Evolutionary conservation across 1,140 invertebrate species (phyloP).

Genomic region (Ceratina japonica): DNA sequence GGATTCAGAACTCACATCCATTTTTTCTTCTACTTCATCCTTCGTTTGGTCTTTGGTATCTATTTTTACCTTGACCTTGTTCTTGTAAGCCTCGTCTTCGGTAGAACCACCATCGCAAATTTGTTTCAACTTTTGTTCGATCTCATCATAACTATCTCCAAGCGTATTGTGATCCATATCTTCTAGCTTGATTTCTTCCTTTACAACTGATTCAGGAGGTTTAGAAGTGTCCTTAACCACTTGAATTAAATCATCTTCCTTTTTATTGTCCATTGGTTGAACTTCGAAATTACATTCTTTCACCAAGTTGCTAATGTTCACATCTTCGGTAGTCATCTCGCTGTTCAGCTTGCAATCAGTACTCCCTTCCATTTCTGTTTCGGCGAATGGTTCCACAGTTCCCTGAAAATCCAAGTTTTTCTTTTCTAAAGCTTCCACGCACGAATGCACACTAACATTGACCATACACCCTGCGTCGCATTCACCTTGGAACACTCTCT

Average conservation of each 20-base stretch:
- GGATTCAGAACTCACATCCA: neutral
- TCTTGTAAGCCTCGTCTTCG: slow-evolving; percentile 54
- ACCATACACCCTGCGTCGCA: slow-evolving; percentile 65
- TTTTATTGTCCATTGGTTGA: slow-evolving; percentile 25
- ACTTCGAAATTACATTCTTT: slow-evolving; percentile 36
- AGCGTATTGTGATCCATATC: slow-evolving; percentile 40
- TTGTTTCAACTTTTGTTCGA: slow-evolving; percentile 69
- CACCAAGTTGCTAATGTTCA: slow-evolving; percentile 41
- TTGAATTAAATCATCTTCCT: neutral
- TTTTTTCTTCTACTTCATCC: slow-evolving; percentile 14
- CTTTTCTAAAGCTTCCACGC: slow-evolving; percentile 37
- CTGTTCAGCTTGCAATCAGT: slow-evolving; percentile 28
- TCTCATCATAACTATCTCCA: slow-evolving; percentile 65
- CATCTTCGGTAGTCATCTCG: slow-evolving; percentile 62
- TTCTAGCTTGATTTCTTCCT: slow-evolving; percentile 63
- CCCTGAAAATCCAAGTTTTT: slow-evolving; percentile 52
- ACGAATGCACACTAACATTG: slow-evolving; percentile 51
- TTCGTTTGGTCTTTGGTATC: neutral
- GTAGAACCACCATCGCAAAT: slow-evolving; percentile 63
- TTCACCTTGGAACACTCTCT: slow-evolving; percentile 51
- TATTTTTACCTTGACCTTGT: slow-evolving; percentile 10
- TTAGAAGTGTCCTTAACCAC: neutral
- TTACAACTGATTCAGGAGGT: slow-evolving; percentile 27
- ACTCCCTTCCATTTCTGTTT: neutral
- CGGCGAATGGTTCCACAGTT: neutral